Base-by-base conservation (phyloP, 1,140 invertebrate genomes). In the Rhagoletis zephyria region DNA sequence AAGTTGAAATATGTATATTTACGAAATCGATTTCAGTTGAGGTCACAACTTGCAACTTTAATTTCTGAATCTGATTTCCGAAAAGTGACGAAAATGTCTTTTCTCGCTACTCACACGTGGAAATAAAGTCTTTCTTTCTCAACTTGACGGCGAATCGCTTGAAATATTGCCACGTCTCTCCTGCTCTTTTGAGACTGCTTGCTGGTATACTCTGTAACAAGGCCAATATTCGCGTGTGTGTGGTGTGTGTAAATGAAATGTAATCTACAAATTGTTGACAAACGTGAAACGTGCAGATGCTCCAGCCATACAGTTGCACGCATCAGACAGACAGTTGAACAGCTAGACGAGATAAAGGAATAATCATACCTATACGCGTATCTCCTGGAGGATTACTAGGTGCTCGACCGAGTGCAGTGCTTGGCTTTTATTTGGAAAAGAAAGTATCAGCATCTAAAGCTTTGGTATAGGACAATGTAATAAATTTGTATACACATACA, bases 231-330 rank as follows among this genome's bases (percentile, higher is more conserved):
- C 19, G 12, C 19, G 48, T 6, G 48, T 56, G 19, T 81, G 10
- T 10, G 10, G 48, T 56, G 19, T 81, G 10, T 10, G 2, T 81
- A 3, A 5, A 81, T 42, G 40, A 19, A 67, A 45, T 74, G 42
- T 81, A 81, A 56, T 81, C 48, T 81, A 59, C 74, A 81, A 81
- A 56, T 81, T 81, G 74, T 81, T 81, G 48, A 81, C 74, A 81
- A 81, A 10, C 51, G 7, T 81, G 74, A 81, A 81, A 10, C 51
- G 7, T 81, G 74, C 48, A 56, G 74, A 81, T 81, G 74, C 51
- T n/a, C 48, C 48, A 81, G 56, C 74, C 74, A 56, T n/a, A 81
- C 74, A 81, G 48, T 56, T 74, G 3, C 12, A 51, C 42, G 12
- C 14, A 30, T 30, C 30, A 30, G 12, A 48, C 45, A 51, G 45